Percentiles rank a stretch among this genome's conserved stretches.
Evolutionary conservation across 2,888 invertebrate species (phyloP).

Genomic region (Lamproptera curius): DNA sequence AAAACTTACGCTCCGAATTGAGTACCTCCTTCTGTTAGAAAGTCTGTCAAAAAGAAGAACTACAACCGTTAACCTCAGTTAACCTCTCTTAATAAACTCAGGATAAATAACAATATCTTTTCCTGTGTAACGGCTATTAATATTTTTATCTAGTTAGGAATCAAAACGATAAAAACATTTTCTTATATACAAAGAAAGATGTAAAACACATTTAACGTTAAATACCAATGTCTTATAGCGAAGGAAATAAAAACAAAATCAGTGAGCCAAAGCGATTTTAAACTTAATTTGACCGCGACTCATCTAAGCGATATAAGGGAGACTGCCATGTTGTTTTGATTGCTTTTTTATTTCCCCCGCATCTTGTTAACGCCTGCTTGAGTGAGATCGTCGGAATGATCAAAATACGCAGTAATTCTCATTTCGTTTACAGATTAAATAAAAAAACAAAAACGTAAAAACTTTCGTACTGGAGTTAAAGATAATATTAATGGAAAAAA

Average conservation of each 20-base stretch:
- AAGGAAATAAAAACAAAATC: constrained; percentile 1
- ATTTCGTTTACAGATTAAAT: neutral
- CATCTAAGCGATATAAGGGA: constrained; percentile 4
- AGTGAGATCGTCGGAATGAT: constrained; percentile 4
- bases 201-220: neutral
- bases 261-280: constrained; percentile 2
- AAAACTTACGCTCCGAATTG: too few relatives aligned
- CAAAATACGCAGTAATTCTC: neutral
- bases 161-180: too few relatives aligned
- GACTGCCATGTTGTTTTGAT: constrained; percentile 8
- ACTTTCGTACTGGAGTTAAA: too few relatives aligned
- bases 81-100: too few relatives aligned
- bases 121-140: too few relatives aligned
- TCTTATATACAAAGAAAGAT: too few relatives aligned
- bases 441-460: neutral
- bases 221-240: neutral
- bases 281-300: constrained; percentile 10
- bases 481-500: too few relatives aligned
- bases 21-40: too few relatives aligned
- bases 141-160: too few relatives aligned
- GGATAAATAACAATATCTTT: too few relatives aligned
- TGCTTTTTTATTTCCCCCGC: constrained; percentile 11
- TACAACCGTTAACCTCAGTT: too few relatives aligned
- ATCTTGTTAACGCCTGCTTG: constrained; percentile 14
- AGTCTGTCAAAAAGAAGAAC: too few relatives aligned